These are phyloP conservation scores for Buathra laborator DNA, from an alignment of 2,888 invertebrate species.

Conservation along the genomic window DNA sequence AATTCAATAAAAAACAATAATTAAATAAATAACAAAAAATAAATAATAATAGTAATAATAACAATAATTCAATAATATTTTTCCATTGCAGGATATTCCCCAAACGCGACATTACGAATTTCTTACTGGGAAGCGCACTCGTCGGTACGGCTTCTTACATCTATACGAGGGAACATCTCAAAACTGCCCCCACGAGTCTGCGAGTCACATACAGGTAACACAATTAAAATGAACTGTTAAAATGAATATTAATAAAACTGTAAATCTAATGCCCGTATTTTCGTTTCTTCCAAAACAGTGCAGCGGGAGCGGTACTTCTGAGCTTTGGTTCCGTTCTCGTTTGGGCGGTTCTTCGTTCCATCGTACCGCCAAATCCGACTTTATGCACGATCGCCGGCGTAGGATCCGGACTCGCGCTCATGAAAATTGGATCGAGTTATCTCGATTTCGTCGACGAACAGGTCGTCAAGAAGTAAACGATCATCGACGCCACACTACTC, in stretches of 20 bases:
- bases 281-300: constrained; percentile 82
- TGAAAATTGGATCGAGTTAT: constrained; percentile 89
- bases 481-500: background rate
- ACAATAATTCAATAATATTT: constrained; percentile 6
- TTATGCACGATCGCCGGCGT: constrained; percentile 90
- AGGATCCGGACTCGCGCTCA: constrained; percentile 89
- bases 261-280: background rate
- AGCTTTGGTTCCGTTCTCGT: constrained; percentile 95
- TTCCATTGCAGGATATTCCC: constrained; percentile 89
- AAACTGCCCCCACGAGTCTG: constrained; percentile 87
- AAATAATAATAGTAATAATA: too few relatives aligned
- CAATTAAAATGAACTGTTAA: background rate
- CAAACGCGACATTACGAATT: constrained; percentile 92
- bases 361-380: constrained; percentile 90
- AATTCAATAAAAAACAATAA: too few relatives aligned
- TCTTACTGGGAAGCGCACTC: constrained; percentile 92
- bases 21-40: too few relatives aligned
- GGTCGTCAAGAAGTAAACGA: constrained; percentile 85
- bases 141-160: constrained; percentile 94
- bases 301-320: constrained; percentile 92
- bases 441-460: constrained; percentile 88
- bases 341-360: constrained; percentile 94
- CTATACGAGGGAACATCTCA: constrained; percentile 92
- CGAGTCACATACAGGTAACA: constrained; percentile 89
- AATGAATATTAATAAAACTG: background rate